A percentile compares a stretch with the other conserved stretches of the same genome.
phyloP scores from a whole-genome alignment of 2,888 invertebrate genomes.

The Biston betularia region DNA sequence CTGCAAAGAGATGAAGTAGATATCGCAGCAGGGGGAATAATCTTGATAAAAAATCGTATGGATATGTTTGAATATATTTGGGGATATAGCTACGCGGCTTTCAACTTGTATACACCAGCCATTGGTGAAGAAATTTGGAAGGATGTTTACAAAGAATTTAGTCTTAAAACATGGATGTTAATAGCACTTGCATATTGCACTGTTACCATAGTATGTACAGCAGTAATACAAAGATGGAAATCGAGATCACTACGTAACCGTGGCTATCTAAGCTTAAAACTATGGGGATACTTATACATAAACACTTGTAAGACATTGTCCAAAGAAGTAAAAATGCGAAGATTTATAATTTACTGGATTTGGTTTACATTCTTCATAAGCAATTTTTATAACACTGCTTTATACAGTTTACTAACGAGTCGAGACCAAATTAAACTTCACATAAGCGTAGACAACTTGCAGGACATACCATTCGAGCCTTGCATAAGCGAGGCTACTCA shows the following conservation, averaged over 20 bases:
- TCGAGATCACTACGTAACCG: slow-evolving; percentile 42
- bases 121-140: slow-evolving; percentile 57
- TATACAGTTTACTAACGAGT: slow-evolving; percentile 63
- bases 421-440: slow-evolving; percentile 50
- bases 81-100: slow-evolving; percentile 59
- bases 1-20: slow-evolving; percentile 57
- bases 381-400: slow-evolving; percentile 67
- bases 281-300: slow-evolving; percentile 64
- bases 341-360: slow-evolving; percentile 63
- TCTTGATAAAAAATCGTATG: slow-evolving; percentile 61
- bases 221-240: slow-evolving; percentile 37
- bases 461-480: slow-evolving; percentile 54
- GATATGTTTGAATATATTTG: slow-evolving; percentile 64
- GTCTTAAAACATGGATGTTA: slow-evolving; percentile 57
- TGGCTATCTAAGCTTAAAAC: slow-evolving; percentile 49
- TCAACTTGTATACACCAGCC: slow-evolving; percentile 57
- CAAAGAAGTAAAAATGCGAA: slow-evolving; percentile 52
- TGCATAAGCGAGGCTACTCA: slow-evolving; percentile 59
- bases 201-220: slow-evolving; percentile 45
- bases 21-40: slow-evolving; percentile 60
- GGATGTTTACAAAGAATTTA: slow-evolving; percentile 63
- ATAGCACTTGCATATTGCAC: slow-evolving; percentile 53
- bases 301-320: slow-evolving; percentile 55
- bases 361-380: slow-evolving; percentile 68
- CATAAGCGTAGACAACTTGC: slow-evolving; percentile 49